Conservation (phyloP, 2,888 invertebrate genomes). For the Dasysyrphus albostriatus region DNA sequence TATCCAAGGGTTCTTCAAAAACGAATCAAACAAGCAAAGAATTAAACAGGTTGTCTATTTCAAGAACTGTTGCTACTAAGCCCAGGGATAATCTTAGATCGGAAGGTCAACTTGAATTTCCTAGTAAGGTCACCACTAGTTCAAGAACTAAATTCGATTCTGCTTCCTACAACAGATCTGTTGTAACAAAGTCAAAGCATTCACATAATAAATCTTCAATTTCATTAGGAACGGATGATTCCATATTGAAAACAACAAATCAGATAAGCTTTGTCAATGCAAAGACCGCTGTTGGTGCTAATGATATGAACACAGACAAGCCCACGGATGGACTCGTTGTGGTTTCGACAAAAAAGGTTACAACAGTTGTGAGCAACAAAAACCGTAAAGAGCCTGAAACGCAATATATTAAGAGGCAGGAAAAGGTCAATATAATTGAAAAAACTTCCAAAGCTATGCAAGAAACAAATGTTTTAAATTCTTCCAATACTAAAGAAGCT, state of each 20-base stretch:
- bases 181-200: slow-evolving; percentile 74
- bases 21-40: slow-evolving; percentile 76
- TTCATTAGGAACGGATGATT: slow-evolving; percentile 86
- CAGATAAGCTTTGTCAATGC: slow-evolving; percentile 85
- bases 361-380: slow-evolving; percentile 82
- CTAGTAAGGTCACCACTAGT: slow-evolving; percentile 80
- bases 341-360: slow-evolving; percentile 85
- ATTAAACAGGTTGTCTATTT: slow-evolving; percentile 59
- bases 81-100: slow-evolving; percentile 85
- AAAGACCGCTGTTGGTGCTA: slow-evolving; percentile 84
- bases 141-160: slow-evolving; percentile 41
- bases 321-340: slow-evolving; percentile 85
- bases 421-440: slow-evolving; percentile 82
- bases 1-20: slow-evolving; percentile 83
- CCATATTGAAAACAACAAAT: slow-evolving; percentile 85
- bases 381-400: slow-evolving; percentile 81
- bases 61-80: slow-evolving; percentile 83
- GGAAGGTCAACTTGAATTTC: slow-evolving; percentile 85
- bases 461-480: slow-evolving; percentile 81
- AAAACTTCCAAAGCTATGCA: slow-evolving; percentile 81
- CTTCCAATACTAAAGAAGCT: slow-evolving; percentile 55
- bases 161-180: slow-evolving; percentile 21
- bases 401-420: slow-evolving; percentile 81
- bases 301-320: slow-evolving; percentile 81
- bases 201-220: slow-evolving; percentile 86